A percentile compares a stretch with the other conserved stretches of the same genome.
Conservation (phyloP, 2,888 invertebrate genomes). For the Macrosiphum euphorbiae region DNA sequence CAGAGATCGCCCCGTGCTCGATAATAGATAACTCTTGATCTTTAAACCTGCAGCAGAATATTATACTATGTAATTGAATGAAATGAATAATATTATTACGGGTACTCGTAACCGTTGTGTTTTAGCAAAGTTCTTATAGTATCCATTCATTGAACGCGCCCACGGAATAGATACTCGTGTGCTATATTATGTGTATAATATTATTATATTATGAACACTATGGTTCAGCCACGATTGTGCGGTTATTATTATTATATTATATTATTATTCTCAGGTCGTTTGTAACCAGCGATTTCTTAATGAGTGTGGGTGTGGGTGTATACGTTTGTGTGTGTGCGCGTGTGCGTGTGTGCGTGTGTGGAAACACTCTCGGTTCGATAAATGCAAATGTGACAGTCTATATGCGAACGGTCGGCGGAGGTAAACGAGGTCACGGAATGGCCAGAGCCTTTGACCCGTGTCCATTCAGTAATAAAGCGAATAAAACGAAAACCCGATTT, state of each 20-base stretch:
- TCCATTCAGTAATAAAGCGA: conserved; percentile 50
- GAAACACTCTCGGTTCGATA: conserved; percentile 61
- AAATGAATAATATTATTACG: conserved; percentile 15
- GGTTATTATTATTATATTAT: conserved; percentile 20
- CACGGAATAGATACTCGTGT: neutral
- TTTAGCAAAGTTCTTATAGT: neutral
- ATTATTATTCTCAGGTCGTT: conserved; percentile 33
- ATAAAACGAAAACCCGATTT: conserved; percentile 38
- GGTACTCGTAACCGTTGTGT: neutral
- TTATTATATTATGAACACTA: neutral
- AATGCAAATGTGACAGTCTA: conserved; percentile 60
- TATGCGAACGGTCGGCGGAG: neutral
- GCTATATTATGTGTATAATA: neutral
- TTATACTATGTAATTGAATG: conserved; percentile 1
- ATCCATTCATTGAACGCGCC: conserved; percentile 23
- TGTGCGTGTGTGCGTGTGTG: neutral
- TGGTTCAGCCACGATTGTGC: conserved; percentile 13
- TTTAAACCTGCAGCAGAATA: conserved; percentile 14
- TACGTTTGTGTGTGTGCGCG: neutral
- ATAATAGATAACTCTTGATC: conserved; percentile 1
- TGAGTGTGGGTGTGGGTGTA: conserved; percentile 39
- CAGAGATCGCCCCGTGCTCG: neutral
- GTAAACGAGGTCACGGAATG: conserved; percentile 59
- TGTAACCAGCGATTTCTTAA: conserved; percentile 43
- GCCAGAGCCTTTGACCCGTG: conserved; percentile 61